These are phyloP conservation scores for Cetoscarus ocellatus DNA, from an alignment of 2,797 vertebrate species.

Conservation along the genomic window DNA sequence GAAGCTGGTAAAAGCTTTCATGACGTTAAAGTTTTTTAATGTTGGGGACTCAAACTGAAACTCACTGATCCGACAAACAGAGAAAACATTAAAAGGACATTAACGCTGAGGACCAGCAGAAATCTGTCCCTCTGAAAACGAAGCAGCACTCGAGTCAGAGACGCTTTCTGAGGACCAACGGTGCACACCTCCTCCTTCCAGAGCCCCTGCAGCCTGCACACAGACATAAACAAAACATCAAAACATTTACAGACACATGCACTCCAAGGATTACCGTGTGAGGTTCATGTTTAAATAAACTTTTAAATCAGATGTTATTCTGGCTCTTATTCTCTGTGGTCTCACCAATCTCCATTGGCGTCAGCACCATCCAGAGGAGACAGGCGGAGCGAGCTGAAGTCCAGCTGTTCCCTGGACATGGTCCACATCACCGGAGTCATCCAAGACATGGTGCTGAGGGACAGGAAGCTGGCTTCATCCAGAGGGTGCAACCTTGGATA, in stretches of 20 bases:
- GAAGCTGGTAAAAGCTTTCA: too few relatives aligned
- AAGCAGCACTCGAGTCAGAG: constrained; percentile 63
- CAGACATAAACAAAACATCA: background rate
- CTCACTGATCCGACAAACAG: constrained; percentile 70
- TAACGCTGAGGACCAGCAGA: constrained; percentile 37
- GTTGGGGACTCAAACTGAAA: background rate
- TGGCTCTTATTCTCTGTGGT: background rate
- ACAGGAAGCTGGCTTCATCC: constrained; percentile 78
- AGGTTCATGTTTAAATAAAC: background rate
- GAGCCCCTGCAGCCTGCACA: constrained; percentile 67
- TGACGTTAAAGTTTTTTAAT: too few relatives aligned
- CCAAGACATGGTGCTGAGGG: constrained; percentile 76
- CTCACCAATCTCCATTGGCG: constrained; percentile 22
- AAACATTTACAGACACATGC: background rate
- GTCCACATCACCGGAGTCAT: constrained; percentile 76
- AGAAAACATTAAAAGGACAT: constrained; percentile 58
- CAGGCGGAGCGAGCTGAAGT: constrained; percentile 59
- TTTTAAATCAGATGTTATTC: background rate
- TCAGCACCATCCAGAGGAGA: constrained; percentile 62
- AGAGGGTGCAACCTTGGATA: background rate
- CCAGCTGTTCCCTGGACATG: constrained; percentile 66
- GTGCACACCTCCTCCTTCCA: constrained; percentile 75
- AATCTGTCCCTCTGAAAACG: constrained; percentile 77
- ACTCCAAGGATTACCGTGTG: background rate
- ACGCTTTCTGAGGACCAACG: constrained; percentile 75